phyloP scores from a whole-genome alignment of 2,113 vertebrate genomes.

The Vanacampus margaritifer region DNA sequence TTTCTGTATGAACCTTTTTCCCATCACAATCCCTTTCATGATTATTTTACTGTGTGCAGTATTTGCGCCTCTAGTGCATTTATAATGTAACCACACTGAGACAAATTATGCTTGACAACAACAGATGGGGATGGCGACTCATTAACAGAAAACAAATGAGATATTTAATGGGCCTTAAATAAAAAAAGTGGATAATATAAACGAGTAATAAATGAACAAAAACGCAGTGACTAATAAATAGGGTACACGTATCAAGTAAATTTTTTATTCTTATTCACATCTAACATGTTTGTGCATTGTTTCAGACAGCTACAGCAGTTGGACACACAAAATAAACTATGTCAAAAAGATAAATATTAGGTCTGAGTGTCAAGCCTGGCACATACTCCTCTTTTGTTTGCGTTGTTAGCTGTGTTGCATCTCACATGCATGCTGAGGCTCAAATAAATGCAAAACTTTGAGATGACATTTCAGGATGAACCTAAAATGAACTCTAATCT shows the following conservation, averaged over 20 bases:
- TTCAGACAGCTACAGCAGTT: conserved; percentile 53
- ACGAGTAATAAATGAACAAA: conserved; percentile 2
- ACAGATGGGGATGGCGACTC: neutral
- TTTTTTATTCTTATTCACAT: conserved; percentile 62
- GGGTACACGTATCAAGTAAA: conserved; percentile 26
- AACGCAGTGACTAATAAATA: conserved; percentile 7
- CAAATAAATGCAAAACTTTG: conserved; percentile 31
- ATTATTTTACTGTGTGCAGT: neutral
- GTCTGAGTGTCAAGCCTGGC: conserved; percentile 45
- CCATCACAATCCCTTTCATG: neutral
- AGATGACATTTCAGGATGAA: neutral
- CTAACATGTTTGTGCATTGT: conserved; percentile 46
- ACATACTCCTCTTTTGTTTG: conserved; percentile 21
- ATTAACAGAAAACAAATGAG: conserved; percentile 1
- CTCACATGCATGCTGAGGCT: conserved; percentile 52
- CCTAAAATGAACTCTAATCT: neutral
- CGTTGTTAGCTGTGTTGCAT: conserved; percentile 44
- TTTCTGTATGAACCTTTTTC: neutral
- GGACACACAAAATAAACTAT: conserved; percentile 54
- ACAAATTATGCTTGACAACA: conserved; percentile 2
- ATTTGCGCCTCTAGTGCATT: neutral
- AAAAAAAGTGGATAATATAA: neutral
- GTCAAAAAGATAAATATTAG: conserved; percentile 63
- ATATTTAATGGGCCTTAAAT: neutral
- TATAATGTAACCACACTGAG: neutral